Evolutionary conservation across 1,140 invertebrate species (phyloP).

Genomic region (Meloidogyne hapla): DNA sequence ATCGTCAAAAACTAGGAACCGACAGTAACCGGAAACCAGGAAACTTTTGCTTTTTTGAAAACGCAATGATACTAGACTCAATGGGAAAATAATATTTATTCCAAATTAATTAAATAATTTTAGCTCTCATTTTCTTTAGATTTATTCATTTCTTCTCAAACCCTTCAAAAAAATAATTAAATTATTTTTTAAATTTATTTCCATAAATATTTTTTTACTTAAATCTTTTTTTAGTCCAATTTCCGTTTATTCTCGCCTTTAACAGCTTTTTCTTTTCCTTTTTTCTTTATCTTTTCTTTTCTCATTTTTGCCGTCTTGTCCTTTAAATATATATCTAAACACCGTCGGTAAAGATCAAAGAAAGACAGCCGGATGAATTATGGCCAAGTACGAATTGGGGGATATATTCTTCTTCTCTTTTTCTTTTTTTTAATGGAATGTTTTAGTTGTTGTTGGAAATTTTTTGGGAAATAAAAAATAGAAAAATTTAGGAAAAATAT

Average conservation of each 20-base stretch:
- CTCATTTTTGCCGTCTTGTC: neutral
- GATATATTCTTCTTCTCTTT: neutral
- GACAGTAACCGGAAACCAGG: no score
- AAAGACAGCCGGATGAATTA: conserved; percentile 25
- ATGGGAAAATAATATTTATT: no score
- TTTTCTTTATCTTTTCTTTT: neutral
- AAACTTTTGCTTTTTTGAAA: no score
- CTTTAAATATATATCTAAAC: neutral
- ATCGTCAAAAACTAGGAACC: no score
- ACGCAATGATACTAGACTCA: no score
- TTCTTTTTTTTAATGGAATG: neutral
- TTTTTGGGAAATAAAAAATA: neutral
- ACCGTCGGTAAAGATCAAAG: conserved; percentile 30
- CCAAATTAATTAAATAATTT: no score
- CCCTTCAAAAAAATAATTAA: no score
- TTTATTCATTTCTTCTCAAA: no score
- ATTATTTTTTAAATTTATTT: neutral
- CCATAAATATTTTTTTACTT: no score
- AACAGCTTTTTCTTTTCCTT: neutral
- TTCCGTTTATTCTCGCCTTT: neutral
- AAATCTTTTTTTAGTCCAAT: neutral
- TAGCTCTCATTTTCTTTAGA: no score
- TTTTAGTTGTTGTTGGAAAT: neutral
- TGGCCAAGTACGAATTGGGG: conserved; percentile 18
- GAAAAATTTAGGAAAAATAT: neutral